A percentile compares a stretch with the other conserved stretches of the same genome.
Conservation (phyloP, 2,888 invertebrate genomes). For the Sarcophaga variegata region DNA sequence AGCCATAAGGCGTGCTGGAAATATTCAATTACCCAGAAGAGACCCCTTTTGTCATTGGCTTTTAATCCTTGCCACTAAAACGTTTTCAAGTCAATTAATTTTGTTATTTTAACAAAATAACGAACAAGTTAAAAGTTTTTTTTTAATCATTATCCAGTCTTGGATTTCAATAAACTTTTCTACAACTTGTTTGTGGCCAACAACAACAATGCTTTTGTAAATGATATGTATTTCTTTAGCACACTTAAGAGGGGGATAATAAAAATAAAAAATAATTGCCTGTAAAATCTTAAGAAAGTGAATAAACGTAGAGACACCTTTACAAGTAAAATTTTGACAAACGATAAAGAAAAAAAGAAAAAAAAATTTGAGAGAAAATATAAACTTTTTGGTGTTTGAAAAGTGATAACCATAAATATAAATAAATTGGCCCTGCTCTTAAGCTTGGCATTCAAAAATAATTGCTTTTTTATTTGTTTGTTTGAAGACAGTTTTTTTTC, state of each 20-base stretch:
- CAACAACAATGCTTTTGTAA: too few species aligned
- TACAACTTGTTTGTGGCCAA: constrained; percentile 23
- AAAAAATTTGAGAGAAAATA: too few species aligned
- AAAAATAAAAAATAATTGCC: background rate
- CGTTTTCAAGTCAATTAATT: constrained; percentile 33
- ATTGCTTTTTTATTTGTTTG: too few species aligned
- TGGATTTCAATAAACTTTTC: constrained; percentile 46
- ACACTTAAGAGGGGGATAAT: background rate
- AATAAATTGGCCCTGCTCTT: background rate
- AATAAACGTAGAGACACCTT: background rate
- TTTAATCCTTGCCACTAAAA: constrained; percentile 26
- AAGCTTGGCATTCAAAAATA: too few species aligned
- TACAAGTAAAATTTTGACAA: background rate
- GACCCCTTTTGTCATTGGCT: background rate
- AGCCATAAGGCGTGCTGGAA: background rate
- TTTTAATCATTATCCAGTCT: background rate
- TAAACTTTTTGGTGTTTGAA: constrained; percentile 20
- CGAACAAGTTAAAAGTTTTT: background rate
- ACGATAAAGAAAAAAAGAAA: too few species aligned
- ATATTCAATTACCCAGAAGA: constrained; percentile 12
- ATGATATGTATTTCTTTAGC: background rate
- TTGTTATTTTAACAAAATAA: background rate
- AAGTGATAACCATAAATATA: constrained; percentile 49
- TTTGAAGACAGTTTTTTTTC: too few species aligned
- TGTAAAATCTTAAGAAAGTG: background rate